These are phyloP conservation scores for Esox lucius DNA, from an alignment of 2,797 vertebrate species.

Conservation along the genomic window DNA sequence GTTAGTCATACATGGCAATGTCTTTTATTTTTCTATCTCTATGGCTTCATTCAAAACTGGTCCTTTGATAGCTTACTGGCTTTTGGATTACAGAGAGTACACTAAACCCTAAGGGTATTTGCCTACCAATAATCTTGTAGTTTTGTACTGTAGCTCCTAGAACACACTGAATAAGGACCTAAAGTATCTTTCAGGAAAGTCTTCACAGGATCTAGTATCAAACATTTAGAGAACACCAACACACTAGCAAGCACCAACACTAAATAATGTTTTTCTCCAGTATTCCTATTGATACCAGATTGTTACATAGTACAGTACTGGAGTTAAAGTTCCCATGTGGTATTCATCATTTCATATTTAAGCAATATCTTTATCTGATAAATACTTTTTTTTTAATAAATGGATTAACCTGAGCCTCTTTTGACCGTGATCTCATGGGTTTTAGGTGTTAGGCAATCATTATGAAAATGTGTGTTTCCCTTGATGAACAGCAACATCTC, in stretches of 20 bases:
- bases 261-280: background rate
- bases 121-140: background rate
- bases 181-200: background rate
- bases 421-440: no score
- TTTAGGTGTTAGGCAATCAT: no score
- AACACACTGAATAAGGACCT: background rate
- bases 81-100: background rate
- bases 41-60: background rate
- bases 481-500: no score
- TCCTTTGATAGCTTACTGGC: slow-evolving; percentile 1
- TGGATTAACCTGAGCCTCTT: no score
- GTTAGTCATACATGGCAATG: background rate
- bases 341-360: no score
- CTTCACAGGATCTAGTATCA: background rate
- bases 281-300: background rate
- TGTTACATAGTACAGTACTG: background rate
- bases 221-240: background rate
- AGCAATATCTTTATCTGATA: no score
- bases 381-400: no score
- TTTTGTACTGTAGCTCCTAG: background rate
- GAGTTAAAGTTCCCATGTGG: no score
- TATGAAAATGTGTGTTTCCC: no score
- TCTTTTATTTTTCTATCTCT: background rate
- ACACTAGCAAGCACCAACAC: background rate
- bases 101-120: background rate